phyloP scores from a whole-genome alignment of 2,797 vertebrate genomes.

The Neopelma chrysocephalum region DNA sequence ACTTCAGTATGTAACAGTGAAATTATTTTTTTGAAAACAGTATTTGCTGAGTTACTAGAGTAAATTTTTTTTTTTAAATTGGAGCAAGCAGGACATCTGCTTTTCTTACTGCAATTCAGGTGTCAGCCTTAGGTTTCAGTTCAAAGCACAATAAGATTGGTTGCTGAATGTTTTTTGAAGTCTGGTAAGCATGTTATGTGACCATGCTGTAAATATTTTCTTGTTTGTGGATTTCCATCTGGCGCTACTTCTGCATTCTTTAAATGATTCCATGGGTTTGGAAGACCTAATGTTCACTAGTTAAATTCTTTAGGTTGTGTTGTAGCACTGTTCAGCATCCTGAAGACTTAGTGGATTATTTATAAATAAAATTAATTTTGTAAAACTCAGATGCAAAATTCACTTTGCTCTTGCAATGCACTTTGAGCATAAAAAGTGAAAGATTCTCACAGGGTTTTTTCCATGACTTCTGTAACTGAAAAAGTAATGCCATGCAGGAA shows the following conservation, averaged over 20 bases:
- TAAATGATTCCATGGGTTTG: not conserved
- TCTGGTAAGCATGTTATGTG: not conserved
- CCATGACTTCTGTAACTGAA: not conserved
- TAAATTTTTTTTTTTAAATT: not conserved
- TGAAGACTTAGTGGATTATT: not conserved
- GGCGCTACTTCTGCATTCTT: not conserved
- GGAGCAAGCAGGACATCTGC: not conserved
- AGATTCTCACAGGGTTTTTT: not conserved
- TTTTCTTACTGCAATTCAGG: not conserved
- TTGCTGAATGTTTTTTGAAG: not conserved
- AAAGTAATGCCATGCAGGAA: not conserved
- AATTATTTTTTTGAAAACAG: not conserved
- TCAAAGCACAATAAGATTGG: not conserved
- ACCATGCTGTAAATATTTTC: not conserved
- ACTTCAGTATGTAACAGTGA: not conserved
- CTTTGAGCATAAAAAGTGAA: not conserved
- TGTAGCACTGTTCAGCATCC: not conserved
- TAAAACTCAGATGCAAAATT: not conserved
- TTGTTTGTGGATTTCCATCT: not conserved
- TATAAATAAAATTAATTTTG: not conserved
- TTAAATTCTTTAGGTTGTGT: not conserved
- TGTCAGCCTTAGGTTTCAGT: not conserved
- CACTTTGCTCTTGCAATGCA: not conserved
- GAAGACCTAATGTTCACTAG: not conserved
- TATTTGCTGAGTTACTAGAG: not conserved